Percentiles rank a stretch among this genome's conserved stretches.
Conservation (phyloP, 2,888 invertebrate genomes). For the Deilephila elpenor region DNA sequence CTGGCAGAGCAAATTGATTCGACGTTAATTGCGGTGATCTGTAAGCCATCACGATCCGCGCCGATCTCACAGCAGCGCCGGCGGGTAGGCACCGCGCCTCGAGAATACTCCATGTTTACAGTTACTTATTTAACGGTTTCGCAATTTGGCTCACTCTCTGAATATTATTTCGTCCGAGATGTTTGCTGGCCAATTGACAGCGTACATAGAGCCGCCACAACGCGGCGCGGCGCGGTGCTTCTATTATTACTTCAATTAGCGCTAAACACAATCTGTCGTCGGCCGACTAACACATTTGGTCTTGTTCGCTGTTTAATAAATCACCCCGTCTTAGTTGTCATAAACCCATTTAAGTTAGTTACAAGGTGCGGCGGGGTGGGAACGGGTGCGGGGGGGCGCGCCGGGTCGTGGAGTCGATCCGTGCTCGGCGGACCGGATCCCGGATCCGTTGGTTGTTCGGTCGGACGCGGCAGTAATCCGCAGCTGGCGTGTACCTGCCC, state of each 20-base stretch:
- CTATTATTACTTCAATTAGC: constrained; percentile 52
- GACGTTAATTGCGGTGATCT: constrained; percentile 70
- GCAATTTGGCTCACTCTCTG: constrained; percentile 55
- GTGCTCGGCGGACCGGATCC: constrained; percentile 42
- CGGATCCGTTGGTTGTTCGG: constrained; percentile 40
- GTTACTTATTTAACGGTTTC: constrained; percentile 70
- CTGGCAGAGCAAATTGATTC: constrained; percentile 73
- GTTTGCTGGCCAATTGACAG: constrained; percentile 55
- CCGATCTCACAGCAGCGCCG: constrained; percentile 40
- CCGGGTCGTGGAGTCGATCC: constrained; percentile 51
- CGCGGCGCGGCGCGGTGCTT: constrained; percentile 27
- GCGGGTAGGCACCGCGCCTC: constrained; percentile 36
- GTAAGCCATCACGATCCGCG: constrained; percentile 59
- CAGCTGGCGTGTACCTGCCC: constrained; percentile 78
- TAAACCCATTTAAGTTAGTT: constrained; percentile 76
- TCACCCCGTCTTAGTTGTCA: constrained; percentile 68
- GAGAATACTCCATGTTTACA: constrained; percentile 54
- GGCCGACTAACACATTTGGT: constrained; percentile 44
- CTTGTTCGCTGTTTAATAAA: constrained; percentile 55
- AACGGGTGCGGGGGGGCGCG: constrained; percentile 35
- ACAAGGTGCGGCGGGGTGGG: constrained; percentile 40
- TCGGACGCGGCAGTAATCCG: constrained; percentile 64
- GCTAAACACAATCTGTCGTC: constrained; percentile 53
- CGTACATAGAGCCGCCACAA: constrained; percentile 39
- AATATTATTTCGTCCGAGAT: constrained; percentile 53